Conservation (phyloP, 2,113 vertebrate species). For the Xiphorhynchus elegans region DNA sequence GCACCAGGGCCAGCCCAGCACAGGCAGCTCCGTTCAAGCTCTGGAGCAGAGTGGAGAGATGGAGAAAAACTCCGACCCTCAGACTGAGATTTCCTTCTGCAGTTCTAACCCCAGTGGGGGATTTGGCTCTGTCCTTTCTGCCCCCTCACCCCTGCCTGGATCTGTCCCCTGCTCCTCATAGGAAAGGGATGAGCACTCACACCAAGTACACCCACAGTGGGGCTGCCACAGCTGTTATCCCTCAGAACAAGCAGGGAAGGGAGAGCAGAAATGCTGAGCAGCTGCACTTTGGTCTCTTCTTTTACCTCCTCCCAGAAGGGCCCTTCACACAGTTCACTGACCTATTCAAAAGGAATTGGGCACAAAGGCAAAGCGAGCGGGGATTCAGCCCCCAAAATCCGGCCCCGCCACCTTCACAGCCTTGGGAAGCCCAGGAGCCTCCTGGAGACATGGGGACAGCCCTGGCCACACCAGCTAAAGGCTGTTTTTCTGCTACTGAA, state of each 20-base stretch:
- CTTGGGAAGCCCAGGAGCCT: not conserved
- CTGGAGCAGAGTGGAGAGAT: accelerated
- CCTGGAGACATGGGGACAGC: not conserved
- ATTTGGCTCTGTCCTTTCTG: not conserved
- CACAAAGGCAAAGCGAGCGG: not conserved
- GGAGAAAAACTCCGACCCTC: not conserved
- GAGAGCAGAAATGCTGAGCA: not conserved
- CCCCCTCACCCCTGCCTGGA: not conserved
- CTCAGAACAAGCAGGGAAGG: not conserved
- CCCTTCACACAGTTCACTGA: not conserved
- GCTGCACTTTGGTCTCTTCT: not conserved
- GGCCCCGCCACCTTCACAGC: not conserved
- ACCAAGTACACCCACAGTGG: accelerated
- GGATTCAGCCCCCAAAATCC: not conserved
- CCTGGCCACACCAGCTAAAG: not conserved
- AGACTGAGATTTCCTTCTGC: not conserved
- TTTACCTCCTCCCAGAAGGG: not conserved
- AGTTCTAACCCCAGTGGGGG: accelerated
- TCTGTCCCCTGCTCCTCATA: accelerated
- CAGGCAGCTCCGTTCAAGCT: not conserved
- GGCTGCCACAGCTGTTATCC: accelerated
- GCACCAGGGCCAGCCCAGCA: not conserved
- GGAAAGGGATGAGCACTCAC: not conserved
- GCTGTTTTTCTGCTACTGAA: not conserved
- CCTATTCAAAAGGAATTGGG: not conserved